A percentile compares a stretch with the other conserved stretches of the same genome.
phyloP scores from a whole-genome alignment of 2,797 vertebrate genomes.

The Peromyscus melanophrys region DNA sequence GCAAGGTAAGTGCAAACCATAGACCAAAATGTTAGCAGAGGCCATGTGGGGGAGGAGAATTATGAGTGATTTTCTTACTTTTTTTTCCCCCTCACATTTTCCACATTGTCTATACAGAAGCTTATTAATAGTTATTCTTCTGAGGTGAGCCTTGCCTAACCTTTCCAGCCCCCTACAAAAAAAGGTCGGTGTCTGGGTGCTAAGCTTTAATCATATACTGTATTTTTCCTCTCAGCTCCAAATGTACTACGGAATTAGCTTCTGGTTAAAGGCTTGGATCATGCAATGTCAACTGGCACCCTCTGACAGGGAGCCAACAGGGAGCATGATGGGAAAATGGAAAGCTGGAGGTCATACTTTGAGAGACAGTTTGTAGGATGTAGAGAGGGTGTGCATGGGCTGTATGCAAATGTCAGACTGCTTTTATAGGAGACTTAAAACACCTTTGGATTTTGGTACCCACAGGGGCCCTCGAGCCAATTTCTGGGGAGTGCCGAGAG shows the following conservation, averaged over 20 bases:
- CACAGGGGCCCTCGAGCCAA: background rate
- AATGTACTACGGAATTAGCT: background rate
- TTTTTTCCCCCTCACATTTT: background rate
- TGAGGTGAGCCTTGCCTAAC: background rate
- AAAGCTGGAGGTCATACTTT: background rate
- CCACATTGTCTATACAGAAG: background rate
- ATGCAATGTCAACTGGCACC: background rate
- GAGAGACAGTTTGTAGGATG: background rate
- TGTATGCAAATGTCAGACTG: background rate
- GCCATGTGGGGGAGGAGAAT: background rate
- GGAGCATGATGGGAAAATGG: accelerated
- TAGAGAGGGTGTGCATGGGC: no score
- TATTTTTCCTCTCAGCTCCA: background rate
- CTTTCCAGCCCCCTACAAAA: background rate
- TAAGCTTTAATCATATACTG: background rate
- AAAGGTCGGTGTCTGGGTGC: background rate
- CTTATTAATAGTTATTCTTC: background rate
- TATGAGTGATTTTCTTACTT: conserved; percentile 1
- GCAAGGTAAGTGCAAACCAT: background rate
- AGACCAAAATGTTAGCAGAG: background rate
- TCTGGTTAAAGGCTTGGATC: no score
- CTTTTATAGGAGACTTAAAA: background rate
- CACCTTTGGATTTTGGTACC: background rate
- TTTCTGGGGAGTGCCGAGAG: background rate
- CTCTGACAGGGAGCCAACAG: accelerated